Conservation (phyloP, 2,113 vertebrate genomes). For the Cyprinodon brontotheroides region DNA sequence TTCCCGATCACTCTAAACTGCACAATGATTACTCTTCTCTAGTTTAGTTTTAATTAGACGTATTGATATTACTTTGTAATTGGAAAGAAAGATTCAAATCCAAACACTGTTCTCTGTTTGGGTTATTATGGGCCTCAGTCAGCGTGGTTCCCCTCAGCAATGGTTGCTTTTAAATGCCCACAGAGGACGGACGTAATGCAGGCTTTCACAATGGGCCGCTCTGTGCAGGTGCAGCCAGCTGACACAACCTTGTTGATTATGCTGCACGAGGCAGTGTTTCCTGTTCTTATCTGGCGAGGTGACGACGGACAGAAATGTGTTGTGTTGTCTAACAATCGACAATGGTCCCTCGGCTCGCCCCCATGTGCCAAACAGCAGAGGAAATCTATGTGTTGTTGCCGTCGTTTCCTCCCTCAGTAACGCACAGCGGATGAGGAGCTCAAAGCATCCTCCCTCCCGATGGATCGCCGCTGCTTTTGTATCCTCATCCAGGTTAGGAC, state of each 20-base stretch:
- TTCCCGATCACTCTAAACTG: too few relatives aligned
- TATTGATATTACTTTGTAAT: not conserved
- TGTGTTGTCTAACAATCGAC: constrained; percentile 68
- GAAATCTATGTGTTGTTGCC: constrained; percentile 53
- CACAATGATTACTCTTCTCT: too few relatives aligned
- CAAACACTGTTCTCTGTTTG: constrained; percentile 17
- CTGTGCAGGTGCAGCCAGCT: constrained; percentile 66
- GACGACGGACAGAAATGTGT: constrained; percentile 60
- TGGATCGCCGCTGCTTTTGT: constrained; percentile 36
- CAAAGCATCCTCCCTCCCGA: constrained; percentile 18
- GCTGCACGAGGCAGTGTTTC: constrained; percentile 47
- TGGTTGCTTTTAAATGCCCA: not conserved
- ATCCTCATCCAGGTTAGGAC: constrained; percentile 54
- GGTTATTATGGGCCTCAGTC: constrained; percentile 35
- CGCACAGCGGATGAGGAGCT: constrained; percentile 46
- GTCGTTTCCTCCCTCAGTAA: constrained; percentile 50
- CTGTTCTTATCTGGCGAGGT: constrained; percentile 54
- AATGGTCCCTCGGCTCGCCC: constrained; percentile 18
- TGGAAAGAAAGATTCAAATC: constrained; percentile 31
- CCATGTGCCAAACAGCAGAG: constrained; percentile 32
- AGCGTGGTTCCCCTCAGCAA: constrained; percentile 12
- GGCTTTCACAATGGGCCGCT: constrained; percentile 42
- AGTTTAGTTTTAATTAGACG: not conserved
- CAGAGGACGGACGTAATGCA: constrained; percentile 40
- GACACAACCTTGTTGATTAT: constrained; percentile 34